Percentiles rank a stretch among this genome's conserved stretches.
phyloP scores from a whole-genome alignment of 2,888 invertebrate species.

The Thalpophila matura region DNA sequence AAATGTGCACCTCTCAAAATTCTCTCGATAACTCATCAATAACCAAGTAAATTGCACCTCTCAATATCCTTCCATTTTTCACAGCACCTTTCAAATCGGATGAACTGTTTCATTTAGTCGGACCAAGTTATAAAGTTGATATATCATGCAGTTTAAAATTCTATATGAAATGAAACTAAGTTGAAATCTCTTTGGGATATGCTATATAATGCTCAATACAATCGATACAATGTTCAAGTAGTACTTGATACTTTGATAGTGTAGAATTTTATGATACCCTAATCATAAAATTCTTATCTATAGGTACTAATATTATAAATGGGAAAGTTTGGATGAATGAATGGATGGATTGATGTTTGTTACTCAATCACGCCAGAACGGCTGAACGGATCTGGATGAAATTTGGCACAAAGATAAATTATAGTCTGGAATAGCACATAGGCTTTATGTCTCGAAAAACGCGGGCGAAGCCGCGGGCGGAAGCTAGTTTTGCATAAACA shows the following conservation, averaged over 20 bases:
- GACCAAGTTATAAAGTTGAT: constrained; percentile 46
- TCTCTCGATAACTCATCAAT: constrained; percentile 16
- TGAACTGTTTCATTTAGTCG: constrained; percentile 52
- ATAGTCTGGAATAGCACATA: too few species aligned
- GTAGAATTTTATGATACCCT: neutral
- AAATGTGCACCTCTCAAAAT: neutral
- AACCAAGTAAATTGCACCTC: constrained; percentile 10
- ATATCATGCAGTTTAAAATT: constrained; percentile 32
- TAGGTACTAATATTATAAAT: too few species aligned
- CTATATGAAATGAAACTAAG: constrained; percentile 14
- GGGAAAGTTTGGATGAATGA: too few species aligned
- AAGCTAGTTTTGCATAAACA: too few species aligned
- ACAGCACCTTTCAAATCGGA: constrained; percentile 46
- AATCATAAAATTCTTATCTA: too few species aligned
- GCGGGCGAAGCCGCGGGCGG: too few species aligned
- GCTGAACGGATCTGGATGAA: too few species aligned
- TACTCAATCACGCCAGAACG: too few species aligned
- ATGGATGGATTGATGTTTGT: too few species aligned
- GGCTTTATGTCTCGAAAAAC: too few species aligned
- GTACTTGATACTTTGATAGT: neutral
- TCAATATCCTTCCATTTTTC: constrained; percentile 47
- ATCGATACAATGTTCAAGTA: neutral
- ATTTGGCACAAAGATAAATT: too few species aligned
- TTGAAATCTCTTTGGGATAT: constrained; percentile 12
- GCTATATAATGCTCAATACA: too few species aligned